Conservation (phyloP, 2,888 invertebrate species). For the Cyclophora punctaria region DNA sequence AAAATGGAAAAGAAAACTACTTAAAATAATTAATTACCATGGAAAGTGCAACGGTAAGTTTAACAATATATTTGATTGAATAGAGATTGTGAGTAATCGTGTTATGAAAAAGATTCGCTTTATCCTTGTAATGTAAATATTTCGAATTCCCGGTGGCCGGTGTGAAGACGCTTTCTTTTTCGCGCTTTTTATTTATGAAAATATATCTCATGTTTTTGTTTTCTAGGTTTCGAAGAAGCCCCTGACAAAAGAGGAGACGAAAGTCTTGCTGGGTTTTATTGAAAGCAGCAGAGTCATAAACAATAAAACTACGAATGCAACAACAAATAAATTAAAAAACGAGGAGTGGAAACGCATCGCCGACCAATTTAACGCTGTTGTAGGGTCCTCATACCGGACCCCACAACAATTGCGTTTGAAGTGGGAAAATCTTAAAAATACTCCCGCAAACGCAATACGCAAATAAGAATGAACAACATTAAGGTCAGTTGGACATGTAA, state of each 20-base stretch:
- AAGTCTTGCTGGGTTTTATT: conserved; percentile 7
- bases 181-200: too few species aligned
- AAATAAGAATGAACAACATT: conserved; percentile 2
- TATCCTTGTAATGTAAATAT: too few species aligned
- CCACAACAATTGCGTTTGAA: conserved; percentile 12
- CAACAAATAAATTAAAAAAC: conserved; percentile 13
- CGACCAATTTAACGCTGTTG: conserved; percentile 7
- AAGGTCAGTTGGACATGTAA: background rate
- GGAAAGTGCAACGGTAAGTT: too few species aligned
- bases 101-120: too few species aligned
- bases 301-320: conserved; percentile 12
- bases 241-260: conserved; percentile 11
- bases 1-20: too few species aligned
- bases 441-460: conserved; percentile 6
- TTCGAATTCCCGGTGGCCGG: too few species aligned
- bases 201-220: background rate
- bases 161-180: too few species aligned
- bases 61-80: too few species aligned
- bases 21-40: too few species aligned
- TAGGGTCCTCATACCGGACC: conserved; percentile 5
- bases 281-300: conserved; percentile 4
- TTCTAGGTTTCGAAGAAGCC: background rate
- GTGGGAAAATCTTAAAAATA: conserved; percentile 17
- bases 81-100: too few species aligned
- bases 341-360: conserved; percentile 10